Base-by-base conservation (phyloP, 2,888 invertebrate genomes). In the Pemphredon lugubris region DNA sequence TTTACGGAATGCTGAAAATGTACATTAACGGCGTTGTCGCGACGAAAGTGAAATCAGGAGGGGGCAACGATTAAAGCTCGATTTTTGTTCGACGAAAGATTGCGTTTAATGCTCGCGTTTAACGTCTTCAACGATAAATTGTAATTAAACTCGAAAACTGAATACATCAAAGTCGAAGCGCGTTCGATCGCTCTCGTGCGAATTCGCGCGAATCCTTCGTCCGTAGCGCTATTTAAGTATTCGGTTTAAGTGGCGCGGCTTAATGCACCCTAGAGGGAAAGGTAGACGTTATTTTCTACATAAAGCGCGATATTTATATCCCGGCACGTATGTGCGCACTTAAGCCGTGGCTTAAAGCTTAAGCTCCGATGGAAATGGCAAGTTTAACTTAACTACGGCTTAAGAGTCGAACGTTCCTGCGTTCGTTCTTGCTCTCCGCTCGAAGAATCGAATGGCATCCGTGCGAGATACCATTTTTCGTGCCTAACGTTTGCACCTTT, bases 281-380 rank as follows among this genome's bases (percentile, higher is more conserved):
- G 13, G 39, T 50, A 26, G 48, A 18, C 50, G 50, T 66, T 70
- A 70, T 70, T 66, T 70, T 55, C 57, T 47, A 6, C 67, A 42
- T 51, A 57, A 67, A 71, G 64, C 58, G 21, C 45, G 68, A 55
- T 69, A 72, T 68, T 63, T 72, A 69, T 72, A 72, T 59, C 68
- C 2, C 6, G 11, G 53, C 48, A 53, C 26, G 42, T 71, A 61
- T 47, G 18, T 48, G 50, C 37, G 37, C 63, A n/a, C n/a, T 48
- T 61, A 71, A 67, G 71, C 71, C 54, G 4, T 5, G 37, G 50
- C 50, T 59, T 59, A 55, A 59, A 55, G 68, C 50, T 59, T 59
- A 55, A 65, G 70, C 72, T 45, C 30, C 6, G 23, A 32, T 26
- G 50, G 61, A 58, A 63, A 21, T 58, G 45, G 3, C 20, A 45